A percentile compares a stretch with the other conserved stretches of the same genome.
Conservation (phyloP, 2,113 vertebrate genomes). For the Seriola aureovittata region DNA sequence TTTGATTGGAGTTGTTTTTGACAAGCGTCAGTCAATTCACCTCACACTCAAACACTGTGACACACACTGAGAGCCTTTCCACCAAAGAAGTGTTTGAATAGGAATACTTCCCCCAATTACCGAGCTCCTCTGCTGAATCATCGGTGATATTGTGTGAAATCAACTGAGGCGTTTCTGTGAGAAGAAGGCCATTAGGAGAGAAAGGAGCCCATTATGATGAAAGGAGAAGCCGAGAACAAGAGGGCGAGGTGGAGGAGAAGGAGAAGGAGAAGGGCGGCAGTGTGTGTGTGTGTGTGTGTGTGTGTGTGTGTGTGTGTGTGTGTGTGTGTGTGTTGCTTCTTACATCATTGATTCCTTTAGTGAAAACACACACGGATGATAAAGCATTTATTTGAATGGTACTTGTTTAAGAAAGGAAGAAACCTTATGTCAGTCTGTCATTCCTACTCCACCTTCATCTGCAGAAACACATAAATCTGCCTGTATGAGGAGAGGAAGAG, state of each 20-base stretch:
- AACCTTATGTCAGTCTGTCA: slow-evolving; percentile 19
- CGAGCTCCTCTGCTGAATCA: slow-evolving; percentile 52
- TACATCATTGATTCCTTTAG: neutral
- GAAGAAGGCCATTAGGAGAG: slow-evolving; percentile 60
- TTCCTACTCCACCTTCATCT: neutral
- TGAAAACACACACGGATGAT: slow-evolving; percentile 16
- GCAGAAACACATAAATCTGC: neutral
- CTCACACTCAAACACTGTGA: neutral
- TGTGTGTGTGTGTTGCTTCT: slow-evolving; percentile 7
- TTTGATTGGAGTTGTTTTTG: slow-evolving; percentile 5
- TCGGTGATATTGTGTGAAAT: slow-evolving; percentile 68
- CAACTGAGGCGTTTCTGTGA: slow-evolving; percentile 56
- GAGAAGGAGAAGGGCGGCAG: slow-evolving; percentile 17
- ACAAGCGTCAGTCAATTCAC: slow-evolving; percentile 24
- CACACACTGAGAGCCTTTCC: neutral
- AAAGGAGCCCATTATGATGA: slow-evolving; percentile 69
- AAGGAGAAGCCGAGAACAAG: slow-evolving; percentile 44
- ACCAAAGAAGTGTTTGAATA: slow-evolving; percentile 32
- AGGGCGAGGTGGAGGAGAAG: slow-evolving; percentile 25
- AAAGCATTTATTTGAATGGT: slow-evolving; percentile 18
- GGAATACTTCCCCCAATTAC: slow-evolving; percentile 60
- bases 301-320: neutral
- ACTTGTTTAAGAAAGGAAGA: slow-evolving; percentile 18
- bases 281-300: no score
- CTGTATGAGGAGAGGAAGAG: neutral